Base-by-base conservation (phyloP, 23 tunicate genomes). In the Pegea sp. region DNA sequence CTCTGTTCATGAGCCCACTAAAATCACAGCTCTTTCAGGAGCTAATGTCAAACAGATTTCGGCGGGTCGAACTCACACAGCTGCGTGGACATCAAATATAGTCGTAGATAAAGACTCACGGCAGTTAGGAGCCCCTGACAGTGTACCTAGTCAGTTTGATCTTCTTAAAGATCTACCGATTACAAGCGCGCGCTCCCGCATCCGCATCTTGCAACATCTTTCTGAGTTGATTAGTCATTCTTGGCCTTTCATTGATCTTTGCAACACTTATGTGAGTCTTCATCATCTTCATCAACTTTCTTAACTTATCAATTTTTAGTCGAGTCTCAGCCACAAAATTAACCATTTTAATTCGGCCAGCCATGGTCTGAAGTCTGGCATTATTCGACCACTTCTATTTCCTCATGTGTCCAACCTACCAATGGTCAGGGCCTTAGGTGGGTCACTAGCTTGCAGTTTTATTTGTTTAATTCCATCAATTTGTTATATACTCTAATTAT, bases 31-130 rank as follows among this genome's bases (percentile, higher is more conserved):
- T 18, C 60, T 89, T 0, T 56, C 74, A 16, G 79, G 58, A 46
- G 64, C 72, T 46, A 66, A 70, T 33, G 63, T 89, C 51, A 57
- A 60, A 16, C 98, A 89, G 57, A 67, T 89, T 20, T 71, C 90
- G 13, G 90, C 98, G 29, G 98, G 98, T 1, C 61, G 88, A 29
- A 70, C 77, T 30, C 98, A 89, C 69, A 72, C 90, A 1, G 79
- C 80, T 0, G 81, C 71, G 2, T 89, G 98, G 98, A 70, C 98
- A 8, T 53, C 72, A 26, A 58, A 57, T 28, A 26, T 16, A 5
- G 19, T 21, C 18, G 19, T 29, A 24, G 77, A 64, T 29, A 63
- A 34, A 19, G 21, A 48, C 58, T 5, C 23, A 3, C 31, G 60
- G 20, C 58, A 48, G 26, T 78, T 89, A 13, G 98, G 98, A 0